Conservation (phyloP, 2,888 invertebrate species). For the Pelosia muscerda region DNA sequence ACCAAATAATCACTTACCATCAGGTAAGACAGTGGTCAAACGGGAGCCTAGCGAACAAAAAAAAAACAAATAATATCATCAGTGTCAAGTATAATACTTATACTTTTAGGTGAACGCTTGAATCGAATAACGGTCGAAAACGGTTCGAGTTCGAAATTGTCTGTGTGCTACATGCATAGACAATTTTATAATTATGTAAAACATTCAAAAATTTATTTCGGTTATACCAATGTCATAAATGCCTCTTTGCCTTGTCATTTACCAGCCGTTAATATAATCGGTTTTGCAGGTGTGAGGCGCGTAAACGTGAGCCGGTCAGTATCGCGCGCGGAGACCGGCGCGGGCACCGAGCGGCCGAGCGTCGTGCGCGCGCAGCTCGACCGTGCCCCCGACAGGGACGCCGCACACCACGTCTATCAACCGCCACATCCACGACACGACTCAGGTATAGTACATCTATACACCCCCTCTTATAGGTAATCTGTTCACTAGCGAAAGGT, state of each 20-base stretch:
- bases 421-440: slow-evolving; percentile 78
- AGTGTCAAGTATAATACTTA: too few species aligned
- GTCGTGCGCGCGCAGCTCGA: slow-evolving; percentile 84
- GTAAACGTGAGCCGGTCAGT: slow-evolving; percentile 66
- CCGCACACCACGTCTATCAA: slow-evolving; percentile 76
- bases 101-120: too few species aligned
- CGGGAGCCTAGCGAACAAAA: too few species aligned
- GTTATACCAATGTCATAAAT: neutral
- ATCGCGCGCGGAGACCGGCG: slow-evolving; percentile 57
- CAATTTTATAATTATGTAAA: too few species aligned
- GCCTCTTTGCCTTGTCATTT: neutral
- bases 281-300: slow-evolving; percentile 74
- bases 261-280: slow-evolving; percentile 50
- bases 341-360: slow-evolving; percentile 79
- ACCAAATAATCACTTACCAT: too few species aligned
- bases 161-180: too few species aligned
- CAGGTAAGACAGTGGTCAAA: too few species aligned
- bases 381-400: slow-evolving; percentile 80
- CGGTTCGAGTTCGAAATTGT: too few species aligned
- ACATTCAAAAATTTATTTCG: too few species aligned
- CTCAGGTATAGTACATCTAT: slow-evolving; percentile 68
- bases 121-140: too few species aligned
- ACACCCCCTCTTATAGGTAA: neutral
- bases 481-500: too few species aligned
- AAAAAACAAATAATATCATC: too few species aligned